Evolutionary conservation across 2,113 vertebrate species (phyloP).

Genomic region (Psilopsiagon aurifrons): DNA sequence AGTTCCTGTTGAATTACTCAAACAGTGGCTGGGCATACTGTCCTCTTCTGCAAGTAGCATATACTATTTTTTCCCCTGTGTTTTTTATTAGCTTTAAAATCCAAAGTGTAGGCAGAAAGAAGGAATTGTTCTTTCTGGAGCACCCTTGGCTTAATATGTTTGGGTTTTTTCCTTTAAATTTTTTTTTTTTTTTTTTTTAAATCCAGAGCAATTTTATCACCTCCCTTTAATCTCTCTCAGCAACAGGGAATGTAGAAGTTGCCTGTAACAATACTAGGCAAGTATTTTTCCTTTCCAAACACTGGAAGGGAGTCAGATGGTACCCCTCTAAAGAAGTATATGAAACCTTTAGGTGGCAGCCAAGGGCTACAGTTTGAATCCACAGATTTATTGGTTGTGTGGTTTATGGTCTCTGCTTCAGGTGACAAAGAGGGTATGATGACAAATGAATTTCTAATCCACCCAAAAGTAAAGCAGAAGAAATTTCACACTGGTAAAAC

Average conservation of each 20-base stretch:
- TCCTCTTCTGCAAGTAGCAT: neutral
- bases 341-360: conserved; percentile 82
- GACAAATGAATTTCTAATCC: neutral
- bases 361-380: conserved; percentile 76
- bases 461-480: neutral
- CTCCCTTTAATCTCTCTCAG: neutral
- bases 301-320: neutral
- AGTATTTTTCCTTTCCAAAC: neutral
- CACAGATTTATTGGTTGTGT: conserved; percentile 17
- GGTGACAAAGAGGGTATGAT: neutral
- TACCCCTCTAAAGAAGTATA: conserved; percentile 19
- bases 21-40: neutral
- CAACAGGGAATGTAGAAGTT: neutral
- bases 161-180: fast-evolving
- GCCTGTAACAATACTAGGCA: neutral
- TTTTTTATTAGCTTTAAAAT: neutral
- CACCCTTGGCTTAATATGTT: neutral
- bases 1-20: fast-evolving
- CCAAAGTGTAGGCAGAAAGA: neutral
- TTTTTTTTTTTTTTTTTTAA: neutral
- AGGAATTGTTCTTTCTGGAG: neutral
- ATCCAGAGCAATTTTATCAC: neutral
- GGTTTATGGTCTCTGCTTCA: conserved; percentile 39
- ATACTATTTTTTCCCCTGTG: neutral
- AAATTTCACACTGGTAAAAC: neutral